Percentiles rank a stretch among this genome's conserved stretches.
phyloP scores from a whole-genome alignment of 1,140 invertebrate genomes.

The Aphelinus certus region DNA sequence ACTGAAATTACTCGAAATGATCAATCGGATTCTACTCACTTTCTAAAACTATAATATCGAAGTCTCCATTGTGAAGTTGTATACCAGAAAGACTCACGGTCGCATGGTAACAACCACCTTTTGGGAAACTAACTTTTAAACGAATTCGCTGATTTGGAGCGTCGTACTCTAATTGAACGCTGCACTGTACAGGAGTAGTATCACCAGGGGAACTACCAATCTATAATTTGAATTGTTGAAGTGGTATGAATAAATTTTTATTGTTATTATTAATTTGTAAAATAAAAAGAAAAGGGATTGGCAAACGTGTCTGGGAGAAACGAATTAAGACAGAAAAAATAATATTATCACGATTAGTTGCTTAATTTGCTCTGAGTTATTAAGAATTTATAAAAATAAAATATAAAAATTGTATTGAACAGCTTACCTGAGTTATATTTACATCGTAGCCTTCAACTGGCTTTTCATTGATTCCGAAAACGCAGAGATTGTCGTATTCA shows the following conservation, averaged over 20 bases:
- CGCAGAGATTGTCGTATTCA: slow-evolving; percentile 87
- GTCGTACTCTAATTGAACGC: slow-evolving; percentile 74
- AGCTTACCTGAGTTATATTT: slow-evolving; percentile 60
- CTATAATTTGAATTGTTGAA: slow-evolving; percentile 52
- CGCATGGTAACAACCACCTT: slow-evolving; percentile 84
- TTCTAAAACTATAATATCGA: slow-evolving; percentile 90
- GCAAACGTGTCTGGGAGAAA: too few species aligned
- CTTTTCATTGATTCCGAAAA: slow-evolving; percentile 71
- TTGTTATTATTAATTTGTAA: neutral
- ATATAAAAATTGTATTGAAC: slow-evolving; percentile 4
- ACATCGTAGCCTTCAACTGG: slow-evolving; percentile 71
- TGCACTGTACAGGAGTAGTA: slow-evolving; percentile 67
- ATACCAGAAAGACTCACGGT: slow-evolving; percentile 80
- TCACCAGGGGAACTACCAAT: slow-evolving; percentile 62
- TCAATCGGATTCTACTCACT: slow-evolving; percentile 68
- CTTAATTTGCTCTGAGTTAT: neutral
- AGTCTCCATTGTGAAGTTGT: slow-evolving; percentile 88
- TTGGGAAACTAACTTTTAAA: slow-evolving; percentile 74
- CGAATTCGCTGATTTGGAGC: slow-evolving; percentile 71
- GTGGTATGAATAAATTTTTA: slow-evolving; percentile 3
- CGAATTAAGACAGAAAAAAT: neutral
- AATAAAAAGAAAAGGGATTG: too few species aligned
- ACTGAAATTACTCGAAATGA: neutral
- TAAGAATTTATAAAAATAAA: slow-evolving; percentile 1
- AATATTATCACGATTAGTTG: neutral